Evolutionary conservation across 2,797 vertebrate species (phyloP), one percentile per base, ranked within the genome.

Genomic region (Sebastes dallii): DNA sequence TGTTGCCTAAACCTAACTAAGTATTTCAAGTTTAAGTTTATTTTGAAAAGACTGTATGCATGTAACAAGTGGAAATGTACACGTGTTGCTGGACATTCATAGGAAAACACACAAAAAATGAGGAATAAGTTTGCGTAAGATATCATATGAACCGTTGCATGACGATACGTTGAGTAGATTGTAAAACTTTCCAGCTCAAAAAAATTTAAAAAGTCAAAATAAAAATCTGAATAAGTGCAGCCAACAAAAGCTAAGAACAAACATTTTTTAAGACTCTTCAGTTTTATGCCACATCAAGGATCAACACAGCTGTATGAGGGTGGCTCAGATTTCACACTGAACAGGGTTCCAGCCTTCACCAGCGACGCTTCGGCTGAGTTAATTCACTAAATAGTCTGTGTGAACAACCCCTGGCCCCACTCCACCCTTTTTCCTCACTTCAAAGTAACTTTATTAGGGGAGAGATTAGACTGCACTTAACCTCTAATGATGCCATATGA

Each of bases 391-490:
- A 96, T 90, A 95, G 93, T 92, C 90, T 92, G 92, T 94, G 92
- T 95, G 93, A 95, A 89, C 81, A 86, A 91, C 91, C 89, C 83
- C 80, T 89, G 86, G 85, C 89, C 91, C 88, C 78, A 55, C 76
- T 80, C 85, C 89, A 80, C 90, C 90, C 81, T 79, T 81, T 88
- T 92, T 94, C 94, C 95, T 94, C 93, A 97, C 96, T 97, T 98
- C 96, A 98, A 97, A 98, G 96, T 94, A 96, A 95, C 95, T 95
- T 95, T 96, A 96, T 96, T 96, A 97, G 95, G 89, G 92, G 92
- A 95, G 94, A 94, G 96, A 97, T 98, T 97, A 96, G 95, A 94
- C 91, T 94, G 91, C 95, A 93, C 95, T 97, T 97, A 97, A 97
- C 96, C 96, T 92, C 84, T 91, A 91, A 94, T 89, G 92, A 94